These are phyloP conservation scores for Odontamblyopus lacepedii DNA, from an alignment of 2,797 vertebrate species.

Conservation along the genomic window DNA sequence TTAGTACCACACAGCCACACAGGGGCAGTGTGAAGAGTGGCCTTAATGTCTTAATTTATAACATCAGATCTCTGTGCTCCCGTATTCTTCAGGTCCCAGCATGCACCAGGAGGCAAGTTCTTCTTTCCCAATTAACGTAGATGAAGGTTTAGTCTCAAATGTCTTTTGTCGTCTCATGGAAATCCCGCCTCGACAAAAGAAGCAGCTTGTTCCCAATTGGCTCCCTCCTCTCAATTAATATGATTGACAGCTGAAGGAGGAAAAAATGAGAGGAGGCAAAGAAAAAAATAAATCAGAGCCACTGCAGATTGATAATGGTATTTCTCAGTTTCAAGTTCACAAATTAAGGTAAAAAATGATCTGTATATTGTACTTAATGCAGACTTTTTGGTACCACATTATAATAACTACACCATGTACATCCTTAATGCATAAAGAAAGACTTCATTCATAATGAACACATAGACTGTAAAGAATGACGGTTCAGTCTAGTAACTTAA, in stretches of 20 bases:
- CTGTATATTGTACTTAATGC: too few relatives aligned
- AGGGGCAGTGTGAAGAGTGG: not conserved
- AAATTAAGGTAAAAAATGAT: not conserved
- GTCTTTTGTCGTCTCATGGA: not conserved
- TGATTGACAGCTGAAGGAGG: not conserved
- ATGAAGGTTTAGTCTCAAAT: not conserved
- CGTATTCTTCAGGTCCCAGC: slow-evolving; percentile 12
- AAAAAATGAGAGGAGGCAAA: not conserved
- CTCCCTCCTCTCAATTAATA: not conserved
- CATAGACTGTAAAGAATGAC: too few relatives aligned
- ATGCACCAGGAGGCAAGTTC: slow-evolving; percentile 13
- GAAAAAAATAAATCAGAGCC: not conserved
- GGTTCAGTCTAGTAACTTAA: too few relatives aligned
- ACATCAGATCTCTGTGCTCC: slow-evolving; percentile 1
- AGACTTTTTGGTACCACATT: too few relatives aligned
- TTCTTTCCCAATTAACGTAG: slow-evolving; percentile 36
- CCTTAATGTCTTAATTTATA: not conserved
- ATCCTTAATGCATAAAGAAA: too few relatives aligned
- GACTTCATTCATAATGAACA: too few relatives aligned
- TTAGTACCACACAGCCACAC: not conserved
- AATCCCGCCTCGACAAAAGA: not conserved
- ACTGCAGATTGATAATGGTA: not conserved
- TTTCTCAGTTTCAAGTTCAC: not conserved
- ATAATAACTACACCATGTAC: too few relatives aligned
- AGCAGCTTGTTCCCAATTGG: not conserved